Base-by-base conservation (phyloP, 1,140 invertebrate species). In the Diachasma alloeum region DNA sequence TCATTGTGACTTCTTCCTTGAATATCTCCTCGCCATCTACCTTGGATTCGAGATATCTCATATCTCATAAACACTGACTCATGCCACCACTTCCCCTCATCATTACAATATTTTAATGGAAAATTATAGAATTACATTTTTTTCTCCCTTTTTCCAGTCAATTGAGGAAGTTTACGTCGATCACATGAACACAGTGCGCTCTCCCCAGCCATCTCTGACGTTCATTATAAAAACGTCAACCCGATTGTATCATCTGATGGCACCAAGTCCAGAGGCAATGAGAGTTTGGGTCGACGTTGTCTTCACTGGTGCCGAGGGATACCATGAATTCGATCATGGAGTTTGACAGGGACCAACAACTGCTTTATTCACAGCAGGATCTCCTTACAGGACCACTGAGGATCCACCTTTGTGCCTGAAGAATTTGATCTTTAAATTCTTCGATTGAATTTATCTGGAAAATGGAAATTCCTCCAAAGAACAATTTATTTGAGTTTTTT, bases 111-210 rank as follows among this genome's bases (percentile, higher is more conserved):
- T 53, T 53, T 9, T 2, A 1, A 9, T 0, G 17, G n/a, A 46
- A 3, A 63, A 63, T 19, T 63, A 13, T 13, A 24, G 11, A 63
- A 0, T 59, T 17, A 10, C 19, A 26, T 63, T 48, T 79, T 44
- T 78, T 78, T 82, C 31, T 31, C 31, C 83, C 76, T 75, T 78
- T 84, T 86, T 88, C 15, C 86, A 99, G 96, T 95, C 96, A 11
- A 99, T 99, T 79, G 96, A 98, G 90, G 97, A 99, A 90, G 97
- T 99, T 31, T 99, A 98, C 87, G 93, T 98, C 77, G 98, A 99
- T 87, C 97, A 99, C 88, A 93, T 97, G 85, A 95, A 98, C 89
- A 93, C 93, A n/a, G 94, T 97, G 0, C 96, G 97, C 88, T 97
- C 96, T 75, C 96, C 97, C 5, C 96, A 95, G 80, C 95, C 96